These are phyloP conservation scores for Orthosia gothica DNA, from an alignment of 2,888 invertebrate species.

Conservation along the genomic window DNA sequence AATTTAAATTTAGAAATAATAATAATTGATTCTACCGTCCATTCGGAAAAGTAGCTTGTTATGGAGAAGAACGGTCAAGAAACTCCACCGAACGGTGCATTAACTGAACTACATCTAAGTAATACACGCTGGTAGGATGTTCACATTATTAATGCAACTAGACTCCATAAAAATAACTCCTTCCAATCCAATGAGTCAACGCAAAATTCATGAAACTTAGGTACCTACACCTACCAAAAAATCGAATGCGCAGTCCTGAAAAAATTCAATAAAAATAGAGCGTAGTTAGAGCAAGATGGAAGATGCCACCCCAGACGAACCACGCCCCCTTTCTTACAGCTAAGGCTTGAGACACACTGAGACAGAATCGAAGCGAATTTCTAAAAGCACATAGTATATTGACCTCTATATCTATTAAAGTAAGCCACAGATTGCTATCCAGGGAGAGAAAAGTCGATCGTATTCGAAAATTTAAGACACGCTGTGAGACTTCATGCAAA, in stretches of 20 bases:
- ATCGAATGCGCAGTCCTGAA: slow-evolving; percentile 63
- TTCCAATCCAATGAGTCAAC: slow-evolving; percentile 5
- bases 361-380: too few species aligned
- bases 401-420: too few species aligned
- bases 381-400: too few species aligned
- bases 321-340: slow-evolving; percentile 84
- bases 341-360: slow-evolving; percentile 20
- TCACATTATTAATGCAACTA: not conserved
- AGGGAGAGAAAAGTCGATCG: too few species aligned
- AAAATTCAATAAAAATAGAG: slow-evolving; percentile 60
- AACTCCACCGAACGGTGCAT: too few species aligned
- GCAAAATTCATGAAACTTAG: slow-evolving; percentile 20
- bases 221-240: slow-evolving; percentile 38
- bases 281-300: slow-evolving; percentile 76
- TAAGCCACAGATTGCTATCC: too few species aligned
- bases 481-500: too few species aligned
- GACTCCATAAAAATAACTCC: not conserved
- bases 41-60: too few species aligned
- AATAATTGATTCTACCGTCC: too few species aligned
- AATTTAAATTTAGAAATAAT: too few species aligned
- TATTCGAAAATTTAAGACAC: too few species aligned
- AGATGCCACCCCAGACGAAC: slow-evolving; percentile 75
- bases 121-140: not conserved
- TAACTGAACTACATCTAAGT: not conserved
- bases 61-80: too few species aligned